Percentiles rank a stretch among this genome's conserved stretches.
These are phyloP conservation scores for Psococerastis gibbosa DNA, from an alignment of 2,888 invertebrate species.

Conservation along the genomic window DNA sequence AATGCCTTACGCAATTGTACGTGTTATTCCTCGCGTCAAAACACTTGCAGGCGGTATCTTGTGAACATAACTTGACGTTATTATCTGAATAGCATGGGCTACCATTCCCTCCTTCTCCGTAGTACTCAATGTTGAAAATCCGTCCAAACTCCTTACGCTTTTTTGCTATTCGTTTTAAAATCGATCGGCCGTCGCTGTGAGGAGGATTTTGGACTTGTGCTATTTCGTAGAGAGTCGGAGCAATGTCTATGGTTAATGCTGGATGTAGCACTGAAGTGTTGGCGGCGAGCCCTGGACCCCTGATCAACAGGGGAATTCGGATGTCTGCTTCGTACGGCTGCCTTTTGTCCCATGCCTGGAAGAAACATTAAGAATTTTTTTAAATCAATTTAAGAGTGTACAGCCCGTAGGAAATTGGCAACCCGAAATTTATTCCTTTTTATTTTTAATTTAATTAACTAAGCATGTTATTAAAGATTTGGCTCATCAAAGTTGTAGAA, in stretches of 20 bases:
- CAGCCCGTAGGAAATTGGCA: too few species aligned
- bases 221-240: slow-evolving; percentile 61
- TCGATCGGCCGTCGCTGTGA: slow-evolving; percentile 43
- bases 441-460: too few species aligned
- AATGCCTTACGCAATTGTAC: slow-evolving; percentile 51
- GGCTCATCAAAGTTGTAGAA: too few species aligned
- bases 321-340: slow-evolving; percentile 80
- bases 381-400: too few species aligned
- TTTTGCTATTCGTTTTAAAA: slow-evolving; percentile 22
- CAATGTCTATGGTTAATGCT: slow-evolving; percentile 60
- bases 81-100: slow-evolving; percentile 12
- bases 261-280: slow-evolving; percentile 33
- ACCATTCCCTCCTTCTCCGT: slow-evolving; percentile 45
- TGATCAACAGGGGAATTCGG: slow-evolving; percentile 58
- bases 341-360: slow-evolving; percentile 70
- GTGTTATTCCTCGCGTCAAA: slow-evolving; percentile 73
- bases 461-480: too few species aligned
- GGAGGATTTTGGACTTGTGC: slow-evolving; percentile 34
- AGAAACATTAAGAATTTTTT: too few species aligned
- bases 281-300: slow-evolving; percentile 46
- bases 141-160: slow-evolving; percentile 20
- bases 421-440: too few species aligned
- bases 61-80: slow-evolving; percentile 39
- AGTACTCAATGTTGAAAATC: slow-evolving; percentile 58
- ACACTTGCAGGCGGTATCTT: slow-evolving; percentile 57